Evolutionary conservation across 2,888 invertebrate species (phyloP), one percentile per base, ranked within the genome.

Genomic region (Petrolisthes manimaculis): DNA sequence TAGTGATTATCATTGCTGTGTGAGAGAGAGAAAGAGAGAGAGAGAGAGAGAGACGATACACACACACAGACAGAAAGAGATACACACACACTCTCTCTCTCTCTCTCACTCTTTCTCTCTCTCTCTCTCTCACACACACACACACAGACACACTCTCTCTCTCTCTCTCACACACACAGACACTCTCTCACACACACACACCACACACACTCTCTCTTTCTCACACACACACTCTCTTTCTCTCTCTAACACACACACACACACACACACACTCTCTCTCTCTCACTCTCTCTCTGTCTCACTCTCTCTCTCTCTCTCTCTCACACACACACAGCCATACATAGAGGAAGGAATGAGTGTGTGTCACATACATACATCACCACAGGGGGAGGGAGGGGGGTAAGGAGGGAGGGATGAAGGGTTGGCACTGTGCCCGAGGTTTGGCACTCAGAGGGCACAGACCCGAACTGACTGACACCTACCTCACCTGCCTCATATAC

Each of bases 141-240:
- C 79, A 79, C 18, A 79, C 79, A 53, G 18, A 79, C n/a, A 54
- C 54, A 54, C 79, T 54, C 79, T 54, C n/a, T 5, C 54, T 54
- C 79, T 54, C 79, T 54, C 79, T 18, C 55, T 54, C 79, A 79
- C 79, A 79, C 79, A 54, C 79, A 79, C 79, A 55, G 54, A 79
- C 79, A 14, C 55, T 21, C 80, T n/a, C n/a, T n/a, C n/a, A n/a
- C n/a, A n/a, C n/a, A n/a, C n/a, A n/a, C n/a, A n/a, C n/a, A n/a
- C n/a, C n/a, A n/a, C n/a, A n/a, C n/a, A n/a, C n/a, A n/a, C n/a
- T n/a, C n/a, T n/a, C n/a, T n/a, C n/a, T n/a, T n/a, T n/a, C n/a
- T n/a, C n/a, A n/a, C n/a, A n/a, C n/a, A n/a, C n/a, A n/a, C n/a
- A n/a, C n/a, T n/a, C n/a, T n/a, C n/a, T n/a, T n/a, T n/a, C n/a